Conservation (phyloP, 2,888 invertebrate species). For the Epistrophe eligans region DNA sequence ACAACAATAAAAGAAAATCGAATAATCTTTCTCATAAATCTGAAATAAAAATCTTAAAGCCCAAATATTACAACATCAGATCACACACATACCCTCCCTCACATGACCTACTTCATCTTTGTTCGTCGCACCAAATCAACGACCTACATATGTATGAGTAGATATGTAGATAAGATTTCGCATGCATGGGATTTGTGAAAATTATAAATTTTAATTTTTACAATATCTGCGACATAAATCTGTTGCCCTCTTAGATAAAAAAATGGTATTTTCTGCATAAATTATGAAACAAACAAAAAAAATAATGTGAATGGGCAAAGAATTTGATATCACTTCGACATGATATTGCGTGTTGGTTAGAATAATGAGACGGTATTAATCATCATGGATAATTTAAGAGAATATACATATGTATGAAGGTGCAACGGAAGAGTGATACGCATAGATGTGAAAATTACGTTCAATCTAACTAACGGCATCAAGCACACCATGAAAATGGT, state of each 20-base stretch:
- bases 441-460: not conserved
- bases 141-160: too few species aligned
- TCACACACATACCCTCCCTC: not conserved
- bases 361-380: not conserved
- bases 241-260: constrained; percentile 3
- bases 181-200: constrained; percentile 4
- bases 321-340: not conserved
- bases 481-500: not conserved
- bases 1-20: constrained; percentile 19
- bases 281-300: not conserved
- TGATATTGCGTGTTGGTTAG: not conserved
- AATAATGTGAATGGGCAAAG: not conserved
- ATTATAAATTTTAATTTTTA: not conserved
- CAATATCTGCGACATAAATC: constrained; percentile 6
- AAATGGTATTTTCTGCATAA: not conserved
- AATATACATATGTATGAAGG: not conserved
- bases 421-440: not conserved
- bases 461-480: not conserved
- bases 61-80: constrained; percentile 30
- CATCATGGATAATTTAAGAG: not conserved
- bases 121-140: constrained; percentile 14
- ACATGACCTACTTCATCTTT: constrained; percentile 43
- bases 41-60: constrained; percentile 36
- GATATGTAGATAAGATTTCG: constrained; percentile 18
- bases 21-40: constrained; percentile 54